Conservation (phyloP, 2,888 invertebrate genomes). For the Latrodectus hesperus region DNA sequence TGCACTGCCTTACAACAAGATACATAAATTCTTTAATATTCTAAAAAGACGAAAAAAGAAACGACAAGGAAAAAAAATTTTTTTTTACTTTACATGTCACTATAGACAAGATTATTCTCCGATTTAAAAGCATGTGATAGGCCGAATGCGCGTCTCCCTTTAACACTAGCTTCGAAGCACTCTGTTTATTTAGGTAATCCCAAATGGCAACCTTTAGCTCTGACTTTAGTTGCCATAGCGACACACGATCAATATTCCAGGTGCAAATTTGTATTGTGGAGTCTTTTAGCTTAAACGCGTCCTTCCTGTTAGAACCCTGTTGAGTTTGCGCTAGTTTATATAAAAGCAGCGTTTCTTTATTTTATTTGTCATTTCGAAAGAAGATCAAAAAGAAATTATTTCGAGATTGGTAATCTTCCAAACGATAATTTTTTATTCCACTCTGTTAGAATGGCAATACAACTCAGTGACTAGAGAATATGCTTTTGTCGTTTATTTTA, state of each 20-base stretch:
- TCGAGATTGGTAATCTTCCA: neutral
- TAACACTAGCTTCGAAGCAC: constrained; percentile 50
- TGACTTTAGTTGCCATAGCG: constrained; percentile 61
- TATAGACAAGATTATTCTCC: constrained; percentile 46
- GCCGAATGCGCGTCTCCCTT: constrained; percentile 58
- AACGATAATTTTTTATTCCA: neutral
- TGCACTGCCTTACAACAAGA: neutral
- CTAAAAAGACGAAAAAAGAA: neutral
- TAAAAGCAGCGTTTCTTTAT: neutral
- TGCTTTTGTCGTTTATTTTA: too few relatives aligned
- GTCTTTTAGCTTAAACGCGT: constrained; percentile 59
- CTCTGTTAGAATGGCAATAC: neutral
- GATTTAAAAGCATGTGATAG: constrained; percentile 63
- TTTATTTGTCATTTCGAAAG: neutral
- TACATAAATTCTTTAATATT: neutral
- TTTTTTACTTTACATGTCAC: neutral
- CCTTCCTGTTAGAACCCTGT: neutral
- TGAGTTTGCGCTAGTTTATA: neutral
- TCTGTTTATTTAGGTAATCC: constrained; percentile 68
- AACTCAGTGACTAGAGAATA: neutral
- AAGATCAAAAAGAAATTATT: neutral
- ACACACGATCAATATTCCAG: constrained; percentile 64
- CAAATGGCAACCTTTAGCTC: constrained; percentile 69
- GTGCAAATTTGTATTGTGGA: constrained; percentile 69
- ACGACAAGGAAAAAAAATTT: neutral